phyloP scores from a whole-genome alignment of 2,888 invertebrate species.

The Agriopis aurantiaria region DNA sequence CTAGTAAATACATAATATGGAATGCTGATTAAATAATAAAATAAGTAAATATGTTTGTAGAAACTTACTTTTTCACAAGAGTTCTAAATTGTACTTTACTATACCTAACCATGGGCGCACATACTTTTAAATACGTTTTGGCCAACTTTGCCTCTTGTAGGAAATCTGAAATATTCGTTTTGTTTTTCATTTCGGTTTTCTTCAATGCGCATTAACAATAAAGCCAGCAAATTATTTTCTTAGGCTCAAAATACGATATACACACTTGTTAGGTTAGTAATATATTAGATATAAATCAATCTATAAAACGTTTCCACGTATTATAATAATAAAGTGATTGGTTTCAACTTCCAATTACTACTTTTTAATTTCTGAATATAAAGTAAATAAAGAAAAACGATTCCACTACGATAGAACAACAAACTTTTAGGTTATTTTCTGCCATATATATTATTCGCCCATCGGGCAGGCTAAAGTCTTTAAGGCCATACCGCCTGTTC shows the following conservation, averaged over 20 bases:
- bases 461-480: too few relatives aligned
- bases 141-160: constrained; percentile 85
- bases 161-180: constrained; percentile 87
- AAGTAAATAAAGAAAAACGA: too few relatives aligned
- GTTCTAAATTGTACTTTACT: constrained; percentile 87
- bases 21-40: neutral
- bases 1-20: neutral
- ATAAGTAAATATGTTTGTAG: neutral
- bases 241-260: neutral
- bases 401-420: too few relatives aligned
- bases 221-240: neutral
- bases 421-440: too few relatives aligned
- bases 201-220: neutral
- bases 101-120: constrained; percentile 98
- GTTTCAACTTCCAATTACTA: too few relatives aligned
- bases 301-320: too few relatives aligned
- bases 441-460: too few relatives aligned
- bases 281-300: too few relatives aligned
- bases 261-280: too few relatives aligned
- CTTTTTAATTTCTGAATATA: too few relatives aligned
- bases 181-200: constrained; percentile 57
- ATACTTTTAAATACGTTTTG: constrained; percentile 90
- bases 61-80: constrained; percentile 76
- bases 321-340: too few relatives aligned
- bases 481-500: too few relatives aligned